Evolutionary conservation across 37 sponge, comb jelly and placozoan genomes (phyloP).

Genomic region (Eunapius fragilis): DNA sequence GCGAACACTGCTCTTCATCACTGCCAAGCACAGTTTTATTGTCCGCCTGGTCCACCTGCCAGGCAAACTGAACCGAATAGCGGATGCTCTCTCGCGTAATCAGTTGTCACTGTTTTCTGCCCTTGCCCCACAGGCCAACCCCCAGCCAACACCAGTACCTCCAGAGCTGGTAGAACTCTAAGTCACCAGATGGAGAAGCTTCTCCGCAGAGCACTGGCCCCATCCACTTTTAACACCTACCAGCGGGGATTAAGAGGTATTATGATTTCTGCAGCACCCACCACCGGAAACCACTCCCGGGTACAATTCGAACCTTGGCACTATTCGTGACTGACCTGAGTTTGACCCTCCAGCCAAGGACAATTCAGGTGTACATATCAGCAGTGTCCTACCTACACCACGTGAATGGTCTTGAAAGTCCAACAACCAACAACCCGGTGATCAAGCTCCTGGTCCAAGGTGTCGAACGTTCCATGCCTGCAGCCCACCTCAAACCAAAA

Average conservation of each 20-base stretch:
- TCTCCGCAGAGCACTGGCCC: neutral
- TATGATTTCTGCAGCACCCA: neutral
- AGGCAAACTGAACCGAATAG: conserved; percentile 9
- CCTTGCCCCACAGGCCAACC: conserved; percentile 23
- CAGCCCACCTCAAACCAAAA: too few relatives aligned
- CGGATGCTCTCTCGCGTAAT: conserved; percentile 30
- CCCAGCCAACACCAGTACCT: neutral
- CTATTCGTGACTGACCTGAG: too few relatives aligned
- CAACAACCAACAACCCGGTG: too few relatives aligned
- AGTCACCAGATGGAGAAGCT: neutral
- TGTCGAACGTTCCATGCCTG: too few relatives aligned
- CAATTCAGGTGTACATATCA: too few relatives aligned
- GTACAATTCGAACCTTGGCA: too few relatives aligned
- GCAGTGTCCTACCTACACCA: too few relatives aligned
- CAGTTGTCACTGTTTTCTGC: neutral
- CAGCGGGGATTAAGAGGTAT: conserved; percentile 11
- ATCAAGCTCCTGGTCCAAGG: too few relatives aligned
- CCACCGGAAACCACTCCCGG: conserved; percentile 19
- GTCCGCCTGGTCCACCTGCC: conserved; percentile 17
- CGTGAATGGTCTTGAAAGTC: too few relatives aligned
- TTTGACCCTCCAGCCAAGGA: too few relatives aligned
- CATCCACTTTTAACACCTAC: conserved; percentile 16
- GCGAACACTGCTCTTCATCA: conserved; percentile 6
- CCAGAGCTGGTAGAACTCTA: neutral
- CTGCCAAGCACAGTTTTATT: neutral